Percentiles rank a stretch among this genome's conserved stretches.
phyloP scores from a whole-genome alignment of 2,113 vertebrate genomes.

The Rhinolophus ferrumequinum region DNA sequence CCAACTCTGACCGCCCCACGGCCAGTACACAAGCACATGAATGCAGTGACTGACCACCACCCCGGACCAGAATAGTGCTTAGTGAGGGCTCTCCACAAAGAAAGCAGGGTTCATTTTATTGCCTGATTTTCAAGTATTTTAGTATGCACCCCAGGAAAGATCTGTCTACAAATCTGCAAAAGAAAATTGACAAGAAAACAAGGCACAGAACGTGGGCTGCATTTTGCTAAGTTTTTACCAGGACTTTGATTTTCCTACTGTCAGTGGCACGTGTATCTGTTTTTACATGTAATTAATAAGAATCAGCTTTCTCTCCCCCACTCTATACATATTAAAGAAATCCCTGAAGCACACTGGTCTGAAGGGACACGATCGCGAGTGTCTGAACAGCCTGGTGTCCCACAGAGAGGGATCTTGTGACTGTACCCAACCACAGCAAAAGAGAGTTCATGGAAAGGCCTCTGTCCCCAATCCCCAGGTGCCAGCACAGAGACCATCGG shows the following conservation, averaged over 20 bases:
- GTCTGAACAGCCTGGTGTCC: neutral
- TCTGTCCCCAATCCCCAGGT: neutral
- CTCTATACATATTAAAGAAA: slow-evolving; percentile 47
- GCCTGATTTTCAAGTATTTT: neutral
- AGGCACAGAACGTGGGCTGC: neutral
- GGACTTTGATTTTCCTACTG: slow-evolving; percentile 58
- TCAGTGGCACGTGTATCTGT: neutral
- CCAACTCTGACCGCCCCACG: neutral
- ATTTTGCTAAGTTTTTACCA: neutral
- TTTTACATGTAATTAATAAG: slow-evolving; percentile 54
- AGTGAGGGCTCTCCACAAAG: neutral
- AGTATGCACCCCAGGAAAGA: neutral
- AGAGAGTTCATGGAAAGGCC: neutral
- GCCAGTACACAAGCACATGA: fast-evolving
- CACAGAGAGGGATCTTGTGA: neutral
- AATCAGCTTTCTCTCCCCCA: neutral
- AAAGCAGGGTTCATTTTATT: neutral
- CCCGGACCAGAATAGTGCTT: too few species aligned
- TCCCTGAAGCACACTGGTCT: neutral
- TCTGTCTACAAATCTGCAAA: neutral
- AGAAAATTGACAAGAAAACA: slow-evolving; percentile 38
- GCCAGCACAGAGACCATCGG: neutral
- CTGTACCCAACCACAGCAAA: neutral
- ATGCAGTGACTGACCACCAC: neutral
- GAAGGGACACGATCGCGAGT: neutral